Evolutionary conservation across 2,888 invertebrate genomes (phyloP).

Genomic region (Apamea crenata): DNA sequence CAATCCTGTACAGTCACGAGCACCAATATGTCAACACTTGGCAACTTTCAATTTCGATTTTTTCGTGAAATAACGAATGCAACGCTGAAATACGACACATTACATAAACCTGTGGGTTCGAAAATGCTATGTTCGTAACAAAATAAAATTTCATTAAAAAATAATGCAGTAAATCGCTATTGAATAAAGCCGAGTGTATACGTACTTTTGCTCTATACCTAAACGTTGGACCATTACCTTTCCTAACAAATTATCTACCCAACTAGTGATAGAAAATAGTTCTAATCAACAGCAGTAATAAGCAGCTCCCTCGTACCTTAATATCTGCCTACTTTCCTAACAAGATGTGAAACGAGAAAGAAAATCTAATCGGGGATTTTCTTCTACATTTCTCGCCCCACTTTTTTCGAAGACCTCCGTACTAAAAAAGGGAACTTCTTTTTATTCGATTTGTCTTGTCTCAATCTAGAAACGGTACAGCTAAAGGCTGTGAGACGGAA

Average conservation of each 20-base stretch:
- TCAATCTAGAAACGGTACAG: constrained; percentile 52
- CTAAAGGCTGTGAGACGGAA: constrained; percentile 33
- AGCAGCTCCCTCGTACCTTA: constrained; percentile 11
- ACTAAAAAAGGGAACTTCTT: constrained; percentile 53
- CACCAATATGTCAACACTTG: too few relatives aligned
- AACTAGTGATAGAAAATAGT: constrained; percentile 29
- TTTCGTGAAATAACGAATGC: too few relatives aligned
- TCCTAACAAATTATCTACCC: not conserved
- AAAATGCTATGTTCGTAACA: too few relatives aligned
- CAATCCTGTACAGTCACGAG: too few relatives aligned
- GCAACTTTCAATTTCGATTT: too few relatives aligned
- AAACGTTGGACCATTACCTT: not conserved
- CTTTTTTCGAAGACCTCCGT: constrained; percentile 51
- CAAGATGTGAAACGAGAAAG: constrained; percentile 56
- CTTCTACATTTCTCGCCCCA: constrained; percentile 47
- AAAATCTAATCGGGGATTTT: constrained; percentile 59
- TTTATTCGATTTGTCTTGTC: constrained; percentile 59
- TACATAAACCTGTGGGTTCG: too few relatives aligned
- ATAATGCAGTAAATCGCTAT: too few relatives aligned
- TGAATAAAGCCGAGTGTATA: too few relatives aligned
- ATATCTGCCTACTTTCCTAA: constrained; percentile 34
- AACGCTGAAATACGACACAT: too few relatives aligned
- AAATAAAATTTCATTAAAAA: too few relatives aligned
- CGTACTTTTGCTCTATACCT: too few relatives aligned
- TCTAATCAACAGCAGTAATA: constrained; percentile 46